Evolutionary conservation across 2,888 invertebrate species (phyloP).

Genomic region (Adelognathus sp.): DNA sequence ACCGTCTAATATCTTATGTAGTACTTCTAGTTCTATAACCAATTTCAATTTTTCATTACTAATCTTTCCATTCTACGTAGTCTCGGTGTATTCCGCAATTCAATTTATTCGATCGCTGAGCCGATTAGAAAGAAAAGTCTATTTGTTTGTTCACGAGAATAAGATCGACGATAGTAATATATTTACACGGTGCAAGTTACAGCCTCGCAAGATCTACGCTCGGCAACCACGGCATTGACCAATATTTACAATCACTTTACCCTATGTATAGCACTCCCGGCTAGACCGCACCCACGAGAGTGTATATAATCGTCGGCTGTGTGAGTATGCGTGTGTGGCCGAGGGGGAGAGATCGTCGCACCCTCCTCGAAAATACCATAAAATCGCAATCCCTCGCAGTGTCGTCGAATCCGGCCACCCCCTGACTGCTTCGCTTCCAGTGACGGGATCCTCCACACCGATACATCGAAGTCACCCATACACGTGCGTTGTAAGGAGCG

Average conservation of each 20-base stretch:
- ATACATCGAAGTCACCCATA: neutral
- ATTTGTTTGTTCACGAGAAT: neutral
- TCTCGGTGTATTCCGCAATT: neutral
- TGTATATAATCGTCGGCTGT: constrained; percentile 48
- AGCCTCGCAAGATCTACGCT: constrained; percentile 25
- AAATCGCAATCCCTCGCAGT: constrained; percentile 30
- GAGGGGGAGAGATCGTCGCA: constrained; percentile 23
- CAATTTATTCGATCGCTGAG: neutral
- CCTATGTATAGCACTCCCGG: constrained; percentile 3
- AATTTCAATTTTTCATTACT: no score
- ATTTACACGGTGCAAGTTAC: constrained; percentile 45
- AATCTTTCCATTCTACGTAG: neutral
- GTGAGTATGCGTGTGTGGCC: constrained; percentile 34
- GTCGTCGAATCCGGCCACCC: constrained; percentile 4
- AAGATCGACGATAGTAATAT: constrained; percentile 36
- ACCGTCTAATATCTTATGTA: no score
- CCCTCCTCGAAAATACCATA: constrained; percentile 46
- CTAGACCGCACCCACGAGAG: constrained; percentile 30
- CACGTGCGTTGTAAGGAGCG: neutral
- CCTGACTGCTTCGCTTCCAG: neutral
- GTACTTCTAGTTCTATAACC: no score
- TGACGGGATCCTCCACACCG: constrained; percentile 18
- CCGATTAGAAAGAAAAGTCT: neutral
- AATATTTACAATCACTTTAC: constrained; percentile 62
- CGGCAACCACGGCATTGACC: constrained; percentile 29